These are phyloP conservation scores for Rhagonycha fulva DNA, from an alignment of 2,888 invertebrate genomes.

Conservation along the genomic window DNA sequence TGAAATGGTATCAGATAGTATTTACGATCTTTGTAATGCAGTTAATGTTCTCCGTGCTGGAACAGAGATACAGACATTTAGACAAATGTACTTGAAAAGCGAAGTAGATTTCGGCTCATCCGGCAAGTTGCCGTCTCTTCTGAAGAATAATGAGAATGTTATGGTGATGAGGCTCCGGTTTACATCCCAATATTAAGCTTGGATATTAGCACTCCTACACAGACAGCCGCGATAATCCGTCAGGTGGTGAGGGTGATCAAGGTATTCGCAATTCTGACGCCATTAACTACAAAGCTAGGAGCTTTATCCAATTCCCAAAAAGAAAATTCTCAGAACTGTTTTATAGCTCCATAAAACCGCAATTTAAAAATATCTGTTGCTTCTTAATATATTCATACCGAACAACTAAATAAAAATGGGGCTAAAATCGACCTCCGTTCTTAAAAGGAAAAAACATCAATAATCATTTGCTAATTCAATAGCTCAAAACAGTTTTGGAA, in stretches of 20 bases:
- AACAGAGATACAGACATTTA: slow-evolving; percentile 46
- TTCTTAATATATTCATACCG: neutral
- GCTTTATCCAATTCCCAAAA: slow-evolving; percentile 2
- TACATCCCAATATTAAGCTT: slow-evolving; percentile 51
- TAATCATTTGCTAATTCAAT: neutral
- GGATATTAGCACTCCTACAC: slow-evolving; percentile 47
- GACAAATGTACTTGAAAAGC: slow-evolving; percentile 45
- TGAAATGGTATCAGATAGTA: slow-evolving; percentile 41
- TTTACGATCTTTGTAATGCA: slow-evolving; percentile 44
- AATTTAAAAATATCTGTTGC: neutral
- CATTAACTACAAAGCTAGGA: slow-evolving; percentile 4
- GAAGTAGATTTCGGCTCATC: slow-evolving; percentile 45
- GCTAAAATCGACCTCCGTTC: neutral
- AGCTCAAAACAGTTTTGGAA: neutral
- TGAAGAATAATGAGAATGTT: slow-evolving; percentile 55
- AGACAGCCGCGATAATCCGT: slow-evolving; percentile 43
- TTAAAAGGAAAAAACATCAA: neutral
- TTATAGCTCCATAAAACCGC: neutral
- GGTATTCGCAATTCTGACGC: slow-evolving; percentile 11
- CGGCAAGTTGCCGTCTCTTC: slow-evolving; percentile 38
- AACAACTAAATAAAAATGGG: neutral
- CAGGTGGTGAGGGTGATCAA: slow-evolving; percentile 37
- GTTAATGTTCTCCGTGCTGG: slow-evolving; percentile 44
- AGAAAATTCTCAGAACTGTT: neutral
- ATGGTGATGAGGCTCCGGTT: slow-evolving; percentile 53